phyloP scores from a whole-genome alignment of 1,140 invertebrate genomes.

The Dendrolimus kikuchii region DNA sequence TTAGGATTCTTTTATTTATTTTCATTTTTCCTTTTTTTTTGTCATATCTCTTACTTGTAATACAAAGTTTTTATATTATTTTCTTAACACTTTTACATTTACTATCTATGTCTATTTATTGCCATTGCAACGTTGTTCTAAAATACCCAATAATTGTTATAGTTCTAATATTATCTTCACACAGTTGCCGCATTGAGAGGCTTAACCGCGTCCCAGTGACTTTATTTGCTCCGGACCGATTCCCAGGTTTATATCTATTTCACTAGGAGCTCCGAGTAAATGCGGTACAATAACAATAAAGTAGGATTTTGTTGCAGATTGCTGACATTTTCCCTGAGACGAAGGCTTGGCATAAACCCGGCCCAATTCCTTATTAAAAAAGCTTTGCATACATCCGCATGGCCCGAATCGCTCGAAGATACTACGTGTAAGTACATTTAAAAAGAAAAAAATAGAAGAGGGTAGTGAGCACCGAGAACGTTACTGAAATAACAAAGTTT shows the following conservation, averaged over 20 bases:
- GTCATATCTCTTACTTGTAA: not conserved
- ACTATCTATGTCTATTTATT: slow-evolving; percentile 25
- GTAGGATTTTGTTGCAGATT: slow-evolving; percentile 64
- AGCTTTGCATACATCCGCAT: slow-evolving; percentile 49
- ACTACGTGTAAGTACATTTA: too few relatives aligned
- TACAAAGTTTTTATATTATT: not conserved
- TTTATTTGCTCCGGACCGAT: slow-evolving; percentile 65
- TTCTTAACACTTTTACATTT: slow-evolving; percentile 3
- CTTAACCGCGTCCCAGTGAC: slow-evolving; percentile 25
- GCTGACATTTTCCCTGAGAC: slow-evolving; percentile 64
- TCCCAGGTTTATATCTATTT: slow-evolving; percentile 59
- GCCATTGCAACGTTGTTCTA: slow-evolving; percentile 28
- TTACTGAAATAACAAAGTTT: slow-evolving; percentile 4
- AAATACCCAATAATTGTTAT: slow-evolving; percentile 54
- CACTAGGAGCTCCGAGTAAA: slow-evolving; percentile 55
- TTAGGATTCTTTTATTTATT: too few relatives aligned
- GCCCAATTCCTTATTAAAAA: slow-evolving; percentile 63
- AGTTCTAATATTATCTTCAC: too few relatives aligned
- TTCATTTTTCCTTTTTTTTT: not conserved
- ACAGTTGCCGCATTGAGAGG: too few relatives aligned
- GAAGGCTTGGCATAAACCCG: slow-evolving; percentile 48
- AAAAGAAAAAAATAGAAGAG: slow-evolving; percentile 2
- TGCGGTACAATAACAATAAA: slow-evolving; percentile 67
- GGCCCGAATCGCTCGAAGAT: too few relatives aligned
- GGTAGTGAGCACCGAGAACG: slow-evolving; percentile 7